A percentile compares a stretch with the other conserved stretches of the same genome.
Evolutionary conservation across 2,888 invertebrate genomes (phyloP).

Genomic region (Pollenia angustigena): DNA sequence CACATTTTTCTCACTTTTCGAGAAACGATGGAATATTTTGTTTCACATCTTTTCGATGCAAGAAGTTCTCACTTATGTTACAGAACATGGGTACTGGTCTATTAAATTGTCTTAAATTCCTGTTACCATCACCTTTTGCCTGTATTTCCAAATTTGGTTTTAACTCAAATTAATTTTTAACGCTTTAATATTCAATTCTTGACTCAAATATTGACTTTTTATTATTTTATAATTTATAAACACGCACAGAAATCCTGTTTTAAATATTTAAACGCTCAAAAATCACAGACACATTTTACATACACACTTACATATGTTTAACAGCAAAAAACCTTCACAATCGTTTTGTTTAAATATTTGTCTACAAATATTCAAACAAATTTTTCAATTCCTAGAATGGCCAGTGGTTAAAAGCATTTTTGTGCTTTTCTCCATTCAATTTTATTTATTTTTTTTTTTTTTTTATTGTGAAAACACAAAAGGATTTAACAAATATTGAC

Average conservation of each 20-base stretch:
- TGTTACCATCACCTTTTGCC: no score
- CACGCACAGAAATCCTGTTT: no score
- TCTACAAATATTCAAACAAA: conserved; percentile 39
- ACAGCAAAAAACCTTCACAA: background rate
- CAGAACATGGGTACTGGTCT: no score
- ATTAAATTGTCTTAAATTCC: background rate
- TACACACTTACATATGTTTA: background rate
- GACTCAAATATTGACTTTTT: no score
- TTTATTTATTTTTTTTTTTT: background rate
- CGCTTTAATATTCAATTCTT: no score
- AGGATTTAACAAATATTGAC: conserved; percentile 43
- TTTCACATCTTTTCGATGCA: no score
- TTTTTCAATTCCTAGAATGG: conserved; percentile 31
- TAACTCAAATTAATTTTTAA: no score
- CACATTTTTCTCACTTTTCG: no score
- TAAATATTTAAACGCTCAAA: background rate
- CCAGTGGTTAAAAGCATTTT: conserved; percentile 1
- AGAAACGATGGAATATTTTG: no score
- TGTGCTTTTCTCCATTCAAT: background rate
- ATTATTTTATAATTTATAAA: no score
- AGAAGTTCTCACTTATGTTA: no score
- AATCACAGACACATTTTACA: background rate
- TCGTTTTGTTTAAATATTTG: conserved; percentile 19
- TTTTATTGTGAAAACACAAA: conserved; percentile 13
- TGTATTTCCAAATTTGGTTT: no score